Evolutionary conservation across 2,797 vertebrate species (phyloP).

Genomic region (Chanos chanos): DNA sequence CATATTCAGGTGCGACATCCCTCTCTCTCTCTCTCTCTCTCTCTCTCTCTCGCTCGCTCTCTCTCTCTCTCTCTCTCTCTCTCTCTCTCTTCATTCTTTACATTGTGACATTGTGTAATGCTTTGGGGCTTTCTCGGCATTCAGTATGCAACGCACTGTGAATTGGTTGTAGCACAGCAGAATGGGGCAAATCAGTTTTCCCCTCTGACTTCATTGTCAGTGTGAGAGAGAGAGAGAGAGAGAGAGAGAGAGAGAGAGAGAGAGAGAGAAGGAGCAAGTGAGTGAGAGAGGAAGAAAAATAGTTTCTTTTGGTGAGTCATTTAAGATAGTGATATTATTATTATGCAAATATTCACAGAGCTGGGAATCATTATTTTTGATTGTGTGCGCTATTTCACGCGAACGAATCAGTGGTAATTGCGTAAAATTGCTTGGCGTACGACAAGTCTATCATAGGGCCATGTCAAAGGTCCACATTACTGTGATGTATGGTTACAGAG

Average conservation of each 20-base stretch:
- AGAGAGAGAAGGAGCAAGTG: conserved; percentile 20
- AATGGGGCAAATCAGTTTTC: neutral
- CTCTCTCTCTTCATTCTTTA: no score
- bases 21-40: no score
- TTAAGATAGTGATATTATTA: conserved; percentile 55
- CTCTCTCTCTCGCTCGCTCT: no score
- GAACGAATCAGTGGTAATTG: conserved; percentile 55
- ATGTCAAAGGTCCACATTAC: conserved; percentile 52
- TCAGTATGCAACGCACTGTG: no score
- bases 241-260: no score
- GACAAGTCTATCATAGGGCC: conserved; percentile 41
- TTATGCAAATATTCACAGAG: conserved; percentile 49
- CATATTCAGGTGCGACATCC: no score
- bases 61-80: no score
- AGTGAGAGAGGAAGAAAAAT: conserved; percentile 44
- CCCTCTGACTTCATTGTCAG: conserved; percentile 7
- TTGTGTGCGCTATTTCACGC: conserved; percentile 49
- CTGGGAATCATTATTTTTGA: conserved; percentile 49
- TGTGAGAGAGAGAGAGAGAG: no score
- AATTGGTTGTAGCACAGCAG: no score
- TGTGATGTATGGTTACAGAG: conserved; percentile 40
- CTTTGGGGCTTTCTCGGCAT: no score
- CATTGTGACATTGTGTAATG: no score
- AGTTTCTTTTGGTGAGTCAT: conserved; percentile 44
- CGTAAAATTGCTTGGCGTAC: conserved; percentile 34